A percentile compares a stretch with the other conserved stretches of the same genome.
phyloP scores from a whole-genome alignment of 1,140 invertebrate genomes.

The Reticulitermes speratus region DNA sequence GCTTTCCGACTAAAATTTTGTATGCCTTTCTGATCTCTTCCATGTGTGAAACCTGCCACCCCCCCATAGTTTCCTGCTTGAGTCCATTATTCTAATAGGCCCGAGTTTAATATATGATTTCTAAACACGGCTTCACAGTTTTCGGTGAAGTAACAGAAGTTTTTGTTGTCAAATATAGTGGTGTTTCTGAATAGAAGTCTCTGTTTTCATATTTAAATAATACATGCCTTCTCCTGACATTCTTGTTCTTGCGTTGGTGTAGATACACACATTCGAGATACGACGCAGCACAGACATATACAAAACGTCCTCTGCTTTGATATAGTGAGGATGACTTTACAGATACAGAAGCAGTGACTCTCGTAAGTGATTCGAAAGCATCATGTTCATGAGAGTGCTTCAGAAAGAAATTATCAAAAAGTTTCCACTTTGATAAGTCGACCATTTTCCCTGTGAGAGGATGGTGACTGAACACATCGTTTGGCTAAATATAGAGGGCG shows the following conservation, averaged over 20 bases:
- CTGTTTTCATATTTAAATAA: neutral
- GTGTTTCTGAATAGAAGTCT: no score
- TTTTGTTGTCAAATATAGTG: no score
- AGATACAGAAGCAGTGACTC: neutral
- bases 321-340: neutral
- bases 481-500: neutral
- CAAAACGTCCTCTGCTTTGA: neutral
- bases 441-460: neutral
- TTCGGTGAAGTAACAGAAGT: no score
- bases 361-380: neutral
- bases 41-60: no score
- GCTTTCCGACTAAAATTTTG: no score
- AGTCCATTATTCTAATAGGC: no score
- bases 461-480: neutral
- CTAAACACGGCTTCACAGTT: no score
- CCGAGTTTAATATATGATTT: no score
- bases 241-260: no score
- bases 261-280: neutral
- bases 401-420: neutral
- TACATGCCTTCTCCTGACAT: neutral
- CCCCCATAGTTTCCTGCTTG: no score
- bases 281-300: neutral
- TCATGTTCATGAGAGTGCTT: neutral
- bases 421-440: neutral
- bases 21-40: no score